A percentile compares a stretch with the other conserved stretches of the same genome.
Evolutionary conservation across 1,140 invertebrate species (phyloP).

Genomic region (Nasonia vitripennis): DNA sequence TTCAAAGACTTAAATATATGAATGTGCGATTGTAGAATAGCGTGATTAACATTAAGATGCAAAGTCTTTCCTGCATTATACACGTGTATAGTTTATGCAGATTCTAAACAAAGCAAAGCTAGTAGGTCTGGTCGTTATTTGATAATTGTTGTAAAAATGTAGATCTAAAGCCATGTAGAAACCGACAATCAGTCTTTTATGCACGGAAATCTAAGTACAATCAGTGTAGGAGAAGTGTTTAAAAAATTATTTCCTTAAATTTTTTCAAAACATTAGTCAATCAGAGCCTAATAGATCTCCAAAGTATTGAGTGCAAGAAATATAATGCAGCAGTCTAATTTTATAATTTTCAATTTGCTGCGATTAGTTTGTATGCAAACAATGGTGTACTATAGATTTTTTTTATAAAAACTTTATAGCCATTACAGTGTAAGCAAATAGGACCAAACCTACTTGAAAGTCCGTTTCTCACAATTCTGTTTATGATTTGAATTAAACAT

Average conservation of each 20-base stretch:
- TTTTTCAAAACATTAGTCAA: no score
- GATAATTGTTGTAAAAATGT: neutral
- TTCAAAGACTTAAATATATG: slow-evolving; percentile 41
- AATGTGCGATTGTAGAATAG: slow-evolving; percentile 43
- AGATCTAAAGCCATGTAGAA: neutral
- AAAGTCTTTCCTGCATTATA: slow-evolving; percentile 21
- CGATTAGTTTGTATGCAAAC: neutral
- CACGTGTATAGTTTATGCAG: slow-evolving; percentile 25
- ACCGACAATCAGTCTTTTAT: no score
- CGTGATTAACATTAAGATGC: slow-evolving; percentile 22
- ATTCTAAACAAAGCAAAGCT: slow-evolving; percentile 21
- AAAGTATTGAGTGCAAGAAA: no score
- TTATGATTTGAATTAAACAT: slow-evolving; percentile 45
- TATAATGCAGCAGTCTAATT: no score
- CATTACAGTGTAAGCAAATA: slow-evolving; percentile 39
- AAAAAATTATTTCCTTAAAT: no score
- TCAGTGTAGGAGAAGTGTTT: no score
- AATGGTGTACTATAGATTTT: neutral
- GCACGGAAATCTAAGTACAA: no score
- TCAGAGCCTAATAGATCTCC: no score
- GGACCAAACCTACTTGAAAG: slow-evolving; percentile 41
- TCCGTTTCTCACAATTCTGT: slow-evolving; percentile 30
- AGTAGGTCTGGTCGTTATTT: slow-evolving; percentile 49
- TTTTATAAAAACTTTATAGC: neutral
- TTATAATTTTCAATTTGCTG: no score